Evolutionary conservation across 1,140 invertebrate species (phyloP).

Genomic region (Oedothorax gibbosus): DNA sequence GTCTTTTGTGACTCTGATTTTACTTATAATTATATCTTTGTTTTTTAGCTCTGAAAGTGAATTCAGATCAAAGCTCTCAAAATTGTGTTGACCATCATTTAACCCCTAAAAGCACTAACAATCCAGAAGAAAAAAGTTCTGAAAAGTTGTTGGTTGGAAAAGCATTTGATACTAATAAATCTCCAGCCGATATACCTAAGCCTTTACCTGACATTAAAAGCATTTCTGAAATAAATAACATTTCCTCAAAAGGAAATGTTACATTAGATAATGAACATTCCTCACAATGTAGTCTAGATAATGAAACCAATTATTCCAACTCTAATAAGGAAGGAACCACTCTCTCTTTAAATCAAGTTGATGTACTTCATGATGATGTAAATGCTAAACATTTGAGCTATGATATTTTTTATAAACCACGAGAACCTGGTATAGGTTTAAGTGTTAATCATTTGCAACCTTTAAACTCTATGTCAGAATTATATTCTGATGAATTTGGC

Average conservation of each 20-base stretch:
- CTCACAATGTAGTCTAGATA: too few species aligned
- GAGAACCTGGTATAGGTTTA: not conserved
- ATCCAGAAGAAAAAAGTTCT: not conserved
- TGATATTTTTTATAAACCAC: slow-evolving; percentile 41
- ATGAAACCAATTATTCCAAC: too few species aligned
- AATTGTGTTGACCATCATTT: not conserved
- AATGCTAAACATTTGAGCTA: slow-evolving; percentile 31
- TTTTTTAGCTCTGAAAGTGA: slow-evolving; percentile 16
- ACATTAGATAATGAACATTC: too few species aligned
- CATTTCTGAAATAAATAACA: too few species aligned
- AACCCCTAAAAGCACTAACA: not conserved
- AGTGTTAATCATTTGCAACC: not conserved
- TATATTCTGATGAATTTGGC: not conserved
- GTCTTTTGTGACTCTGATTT: too few species aligned
- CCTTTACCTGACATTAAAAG: not conserved
- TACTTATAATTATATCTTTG: not conserved
- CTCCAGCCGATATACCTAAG: not conserved
- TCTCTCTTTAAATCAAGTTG: too few species aligned
- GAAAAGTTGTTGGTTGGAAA: not conserved
- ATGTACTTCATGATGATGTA: not conserved
- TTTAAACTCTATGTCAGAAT: not conserved
- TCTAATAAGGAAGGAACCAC: too few species aligned
- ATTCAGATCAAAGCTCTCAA: slow-evolving; percentile 1
- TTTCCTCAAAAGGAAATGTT: too few species aligned
- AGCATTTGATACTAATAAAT: not conserved